Conservation (phyloP, 1,140 invertebrate genomes). For the Hylaeus volcanicus region DNA sequence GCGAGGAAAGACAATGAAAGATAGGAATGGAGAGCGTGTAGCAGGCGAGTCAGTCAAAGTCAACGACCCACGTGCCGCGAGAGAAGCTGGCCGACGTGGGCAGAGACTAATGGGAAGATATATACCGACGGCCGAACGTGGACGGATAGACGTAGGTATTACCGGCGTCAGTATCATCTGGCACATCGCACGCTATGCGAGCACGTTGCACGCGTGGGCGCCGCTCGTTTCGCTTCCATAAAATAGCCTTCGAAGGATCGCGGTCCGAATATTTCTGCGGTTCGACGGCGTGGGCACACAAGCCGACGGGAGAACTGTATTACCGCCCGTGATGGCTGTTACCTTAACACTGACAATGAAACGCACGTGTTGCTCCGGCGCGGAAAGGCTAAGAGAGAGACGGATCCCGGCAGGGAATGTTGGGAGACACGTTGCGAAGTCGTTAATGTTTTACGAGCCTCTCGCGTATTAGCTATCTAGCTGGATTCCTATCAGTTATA, state of each 20-base stretch:
- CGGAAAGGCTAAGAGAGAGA: background rate
- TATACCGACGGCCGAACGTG: conserved; percentile 65
- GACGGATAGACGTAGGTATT: conserved; percentile 69
- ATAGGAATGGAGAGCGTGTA: conserved; percentile 35
- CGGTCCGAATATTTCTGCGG: conserved; percentile 49
- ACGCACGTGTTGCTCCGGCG: conserved; percentile 43
- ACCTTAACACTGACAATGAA: conserved; percentile 66
- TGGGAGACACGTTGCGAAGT: conserved; percentile 29
- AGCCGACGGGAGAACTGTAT: conserved; percentile 49
- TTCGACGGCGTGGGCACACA: conserved; percentile 49
- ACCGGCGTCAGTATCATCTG: conserved; percentile 64
- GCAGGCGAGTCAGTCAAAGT: conserved; percentile 66
- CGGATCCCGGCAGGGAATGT: background rate
- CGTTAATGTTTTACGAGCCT: conserved; percentile 38
- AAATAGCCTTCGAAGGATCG: conserved; percentile 56
- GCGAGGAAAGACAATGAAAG: conserved; percentile 29
- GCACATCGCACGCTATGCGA: conserved; percentile 54
- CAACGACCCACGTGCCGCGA: conserved; percentile 67
- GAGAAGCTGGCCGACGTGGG: conserved; percentile 61
- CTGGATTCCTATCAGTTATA: background rate
- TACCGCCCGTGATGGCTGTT: conserved; percentile 55
- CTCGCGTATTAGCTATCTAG: conserved; percentile 1
- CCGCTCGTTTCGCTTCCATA: conserved; percentile 63
- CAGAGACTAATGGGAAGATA: conserved; percentile 70
- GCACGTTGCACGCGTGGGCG: conserved; percentile 42